Evolutionary conservation across 2,888 invertebrate genomes (phyloP), one percentile per base, ranked within the genome.

Genomic region (Ochropleura leucogaster): DNA sequence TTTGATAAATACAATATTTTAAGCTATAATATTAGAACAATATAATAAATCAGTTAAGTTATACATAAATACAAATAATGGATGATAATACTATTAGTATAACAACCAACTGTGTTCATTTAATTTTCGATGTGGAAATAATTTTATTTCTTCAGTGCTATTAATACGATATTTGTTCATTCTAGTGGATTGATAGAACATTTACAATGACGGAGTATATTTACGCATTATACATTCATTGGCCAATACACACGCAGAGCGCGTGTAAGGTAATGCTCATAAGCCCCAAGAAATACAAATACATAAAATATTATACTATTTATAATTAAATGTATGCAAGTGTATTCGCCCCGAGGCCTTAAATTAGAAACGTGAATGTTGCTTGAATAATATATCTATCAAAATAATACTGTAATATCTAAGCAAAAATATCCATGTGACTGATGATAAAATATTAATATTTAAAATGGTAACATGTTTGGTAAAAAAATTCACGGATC

Each of bases 391-490:
- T 88, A 88, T 83, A 86, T 86, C 85, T 88, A 88, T 88, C 86
- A 89, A 89, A 90, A 90, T 93, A 93, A 94, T 94, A 94, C 94
- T 93, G 92, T 89, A 88, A 2, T 89, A 87, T 87, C 86, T 87
- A 88, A 85, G 87, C 79, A 89, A 87, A 89, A 85, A 82, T 87
- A 77, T 77, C 80, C 87, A 79, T 83, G 84, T 85, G 86, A 85
- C 85, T 87, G 88, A 88, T 89, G 86, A 72, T 87, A 89, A 91
- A 89, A 89, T 87, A 89, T 86, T 88, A 85, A 77, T 87, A 90
- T 86, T 87, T 86, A 89, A 90, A 92, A 92, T 93, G 93, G 93
- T 93, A 93, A 94, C 93, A 90, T 87, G 89, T 88, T 88, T 91
- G 92, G 92, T 93, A 93, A 93, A 89, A 30, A 83, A 82, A 89